A percentile compares a stretch with the other conserved stretches of the same genome.
phyloP scores from a whole-genome alignment of 1,140 invertebrate genomes.

The Brachionus paranguensis region DNA sequence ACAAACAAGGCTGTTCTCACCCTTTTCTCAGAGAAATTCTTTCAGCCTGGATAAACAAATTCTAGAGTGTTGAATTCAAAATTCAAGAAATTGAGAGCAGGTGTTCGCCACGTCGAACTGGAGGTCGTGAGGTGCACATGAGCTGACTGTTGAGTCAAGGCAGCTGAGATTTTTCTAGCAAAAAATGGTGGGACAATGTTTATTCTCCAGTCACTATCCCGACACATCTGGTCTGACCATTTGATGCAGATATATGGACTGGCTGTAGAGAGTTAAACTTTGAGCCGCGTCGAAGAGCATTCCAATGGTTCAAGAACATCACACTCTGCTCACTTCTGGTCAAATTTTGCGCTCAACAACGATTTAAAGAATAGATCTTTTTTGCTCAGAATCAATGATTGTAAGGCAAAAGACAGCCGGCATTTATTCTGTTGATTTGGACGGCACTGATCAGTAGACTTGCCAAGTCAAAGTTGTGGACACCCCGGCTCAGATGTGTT shows the following conservation, averaged over 20 bases:
- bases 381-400: not conserved
- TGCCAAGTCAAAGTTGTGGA: not conserved
- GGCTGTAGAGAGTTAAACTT: conserved; percentile 24
- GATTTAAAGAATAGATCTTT: not conserved
- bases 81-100: conserved; percentile 2
- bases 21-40: not conserved
- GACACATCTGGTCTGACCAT: conserved; percentile 1
- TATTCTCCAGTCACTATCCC: not conserved
- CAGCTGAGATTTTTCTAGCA: not conserved
- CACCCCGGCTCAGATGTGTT: not conserved
- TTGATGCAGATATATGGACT: conserved; percentile 32
- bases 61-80: not conserved
- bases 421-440: conserved; percentile 10
- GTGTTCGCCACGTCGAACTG: not conserved
- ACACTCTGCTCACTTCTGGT: not conserved
- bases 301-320: conserved; percentile 16
- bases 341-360: not conserved
- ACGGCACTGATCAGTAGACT: not conserved
- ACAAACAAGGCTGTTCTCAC: not conserved
- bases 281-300: not conserved
- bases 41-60: not conserved
- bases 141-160: not conserved
- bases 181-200: conserved; percentile 2
- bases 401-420: not conserved
- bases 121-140: not conserved